Conservation (phyloP, 2,888 invertebrate genomes). For the Cheilosia scutellata region DNA sequence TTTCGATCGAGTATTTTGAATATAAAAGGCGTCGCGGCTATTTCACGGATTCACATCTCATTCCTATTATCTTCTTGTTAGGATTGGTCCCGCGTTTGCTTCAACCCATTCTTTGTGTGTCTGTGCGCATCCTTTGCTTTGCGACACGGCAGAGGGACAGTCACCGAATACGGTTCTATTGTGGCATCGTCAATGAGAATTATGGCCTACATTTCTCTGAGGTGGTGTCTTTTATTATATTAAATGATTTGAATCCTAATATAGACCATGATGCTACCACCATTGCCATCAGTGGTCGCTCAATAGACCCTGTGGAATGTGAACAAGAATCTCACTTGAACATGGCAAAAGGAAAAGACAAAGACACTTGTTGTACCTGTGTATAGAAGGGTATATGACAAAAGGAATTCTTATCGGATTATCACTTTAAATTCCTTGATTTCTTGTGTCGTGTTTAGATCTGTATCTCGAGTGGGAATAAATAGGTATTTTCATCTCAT, state of each 20-base stretch:
- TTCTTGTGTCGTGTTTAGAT: conserved; percentile 57
- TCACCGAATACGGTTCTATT: conserved; percentile 43
- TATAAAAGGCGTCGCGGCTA: conserved; percentile 70
- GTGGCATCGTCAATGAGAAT: conserved; percentile 59
- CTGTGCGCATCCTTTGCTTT: conserved; percentile 51
- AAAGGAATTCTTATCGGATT: conserved; percentile 55
- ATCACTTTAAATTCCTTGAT: conserved; percentile 60
- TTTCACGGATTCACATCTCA: conserved; percentile 66
- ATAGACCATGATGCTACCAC: conserved; percentile 51
- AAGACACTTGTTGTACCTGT: conserved; percentile 63
- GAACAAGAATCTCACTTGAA: conserved; percentile 41
- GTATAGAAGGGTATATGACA: not conserved
- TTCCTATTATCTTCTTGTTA: conserved; percentile 50
- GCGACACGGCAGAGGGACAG: not conserved
- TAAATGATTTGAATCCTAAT: conserved; percentile 68
- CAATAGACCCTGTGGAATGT: conserved; percentile 50
- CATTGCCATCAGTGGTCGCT: conserved; percentile 3
- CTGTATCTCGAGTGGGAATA: conserved; percentile 43
- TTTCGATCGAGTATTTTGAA: conserved; percentile 54
- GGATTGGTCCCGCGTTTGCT: conserved; percentile 6
- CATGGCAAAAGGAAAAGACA: conserved; percentile 14
- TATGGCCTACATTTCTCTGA: conserved; percentile 66
- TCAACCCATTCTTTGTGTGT: conserved; percentile 16
- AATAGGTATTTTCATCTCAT: conserved; percentile 48
- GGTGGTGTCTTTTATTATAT: conserved; percentile 46